These are phyloP conservation scores for Pollimyrus isidori DNA, from an alignment of 2,113 vertebrate species.

Conservation along the genomic window DNA sequence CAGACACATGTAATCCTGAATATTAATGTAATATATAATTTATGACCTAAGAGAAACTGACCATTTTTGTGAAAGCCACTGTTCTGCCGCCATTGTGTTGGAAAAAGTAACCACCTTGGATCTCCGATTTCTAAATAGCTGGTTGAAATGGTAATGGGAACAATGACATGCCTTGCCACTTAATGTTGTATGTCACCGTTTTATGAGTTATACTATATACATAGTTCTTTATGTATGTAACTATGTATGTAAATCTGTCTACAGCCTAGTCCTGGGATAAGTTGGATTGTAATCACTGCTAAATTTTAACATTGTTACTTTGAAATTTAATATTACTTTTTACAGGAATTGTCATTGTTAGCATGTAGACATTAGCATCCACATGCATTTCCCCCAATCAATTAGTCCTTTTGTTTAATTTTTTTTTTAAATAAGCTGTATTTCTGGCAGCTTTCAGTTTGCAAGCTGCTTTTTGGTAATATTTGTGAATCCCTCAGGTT, in stretches of 20 bases:
- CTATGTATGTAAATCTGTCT: background rate
- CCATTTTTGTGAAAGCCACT: background rate
- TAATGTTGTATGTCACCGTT: background rate
- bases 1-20: background rate
- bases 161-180: background rate
- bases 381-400: background rate
- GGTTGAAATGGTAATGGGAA: background rate
- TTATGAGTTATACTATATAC: background rate
- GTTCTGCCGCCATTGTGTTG: background rate
- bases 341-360: background rate
- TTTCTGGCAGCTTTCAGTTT: background rate
- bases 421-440: background rate
- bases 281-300: background rate
- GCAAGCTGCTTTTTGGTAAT: background rate
- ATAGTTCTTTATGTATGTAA: no score
- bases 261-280: background rate
- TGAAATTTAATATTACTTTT: background rate
- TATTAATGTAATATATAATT: background rate
- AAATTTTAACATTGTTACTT: background rate
- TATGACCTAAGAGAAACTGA: background rate
- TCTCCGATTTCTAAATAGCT: background rate
- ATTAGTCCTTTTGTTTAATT: background rate
- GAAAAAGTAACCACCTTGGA: background rate
- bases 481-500: background rate
- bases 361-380: background rate